Evolutionary conservation across 2,888 invertebrate species (phyloP).

Genomic region (Podabrus alpinus): DNA sequence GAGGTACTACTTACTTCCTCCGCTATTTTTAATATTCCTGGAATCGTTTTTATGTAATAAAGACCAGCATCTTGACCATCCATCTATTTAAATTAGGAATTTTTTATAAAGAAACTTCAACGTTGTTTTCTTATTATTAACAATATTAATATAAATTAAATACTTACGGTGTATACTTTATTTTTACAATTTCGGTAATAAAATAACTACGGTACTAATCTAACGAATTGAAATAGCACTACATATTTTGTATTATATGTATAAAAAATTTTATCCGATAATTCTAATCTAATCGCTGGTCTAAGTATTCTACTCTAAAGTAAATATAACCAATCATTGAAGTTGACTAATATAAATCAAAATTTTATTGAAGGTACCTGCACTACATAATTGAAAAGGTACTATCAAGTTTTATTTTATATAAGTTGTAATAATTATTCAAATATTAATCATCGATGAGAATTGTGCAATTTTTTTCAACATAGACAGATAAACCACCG

Average conservation of each 20-base stretch:
- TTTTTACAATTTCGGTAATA: not conserved
- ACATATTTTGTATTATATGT: not conserved
- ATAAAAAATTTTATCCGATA: not conserved
- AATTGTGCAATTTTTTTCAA: too few species aligned
- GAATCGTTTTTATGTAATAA: constrained; percentile 10
- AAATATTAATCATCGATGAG: too few species aligned
- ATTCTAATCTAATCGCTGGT: constrained; percentile 6
- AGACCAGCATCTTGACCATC: constrained; percentile 6
- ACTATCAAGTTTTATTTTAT: not conserved
- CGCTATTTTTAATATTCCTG: constrained; percentile 17
- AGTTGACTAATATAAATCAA: not conserved
- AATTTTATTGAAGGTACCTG: not conserved
- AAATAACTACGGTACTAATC: not conserved
- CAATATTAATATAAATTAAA: not conserved
- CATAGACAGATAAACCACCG: too few species aligned
- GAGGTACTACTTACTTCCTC: constrained; percentile 12
- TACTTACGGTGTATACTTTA: constrained; percentile 4
- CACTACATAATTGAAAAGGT: too few species aligned
- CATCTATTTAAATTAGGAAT: not conserved
- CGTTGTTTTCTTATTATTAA: not conserved
- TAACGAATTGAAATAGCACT: not conserved
- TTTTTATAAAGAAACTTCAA: not conserved
- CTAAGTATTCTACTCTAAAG: not conserved
- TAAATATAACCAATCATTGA: not conserved
- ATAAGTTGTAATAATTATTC: not conserved